These are phyloP conservation scores for Urocolius indicus DNA, from an alignment of 2,113 vertebrate genomes.

Conservation along the genomic window DNA sequence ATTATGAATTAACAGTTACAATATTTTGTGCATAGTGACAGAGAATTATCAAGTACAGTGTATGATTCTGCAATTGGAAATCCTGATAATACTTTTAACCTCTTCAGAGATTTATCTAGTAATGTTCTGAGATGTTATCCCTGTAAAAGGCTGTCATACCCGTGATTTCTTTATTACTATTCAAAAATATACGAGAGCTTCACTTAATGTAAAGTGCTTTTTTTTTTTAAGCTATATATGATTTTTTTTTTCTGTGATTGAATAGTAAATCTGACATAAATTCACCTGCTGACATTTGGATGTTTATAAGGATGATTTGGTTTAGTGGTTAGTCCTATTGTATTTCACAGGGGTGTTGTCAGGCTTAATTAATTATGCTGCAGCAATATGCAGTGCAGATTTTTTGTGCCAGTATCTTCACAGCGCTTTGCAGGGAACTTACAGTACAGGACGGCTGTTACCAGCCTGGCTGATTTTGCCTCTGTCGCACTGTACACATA, in stretches of 20 bases:
- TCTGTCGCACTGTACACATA: background rate
- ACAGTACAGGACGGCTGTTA: background rate
- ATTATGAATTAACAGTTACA: background rate
- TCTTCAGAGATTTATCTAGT: conserved; percentile 51
- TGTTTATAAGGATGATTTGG: conserved; percentile 65
- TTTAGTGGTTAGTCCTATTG: conserved; percentile 63
- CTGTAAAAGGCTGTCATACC: background rate
- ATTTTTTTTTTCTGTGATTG: background rate
- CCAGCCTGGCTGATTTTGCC: background rate
- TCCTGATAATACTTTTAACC: conserved; percentile 5
- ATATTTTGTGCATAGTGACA: conserved; percentile 15
- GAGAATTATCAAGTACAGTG: background rate
- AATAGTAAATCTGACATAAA: conserved; percentile 6
- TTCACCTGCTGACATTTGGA: conserved; percentile 47
- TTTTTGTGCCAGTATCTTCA: conserved; percentile 40
- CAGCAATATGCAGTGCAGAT: conserved; percentile 55
- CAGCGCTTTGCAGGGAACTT: background rate
- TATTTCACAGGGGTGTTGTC: conserved; percentile 65
- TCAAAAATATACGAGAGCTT: conserved; percentile 29
- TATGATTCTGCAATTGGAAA: conserved; percentile 27
- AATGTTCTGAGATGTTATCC: background rate
- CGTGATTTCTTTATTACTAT: conserved; percentile 38
- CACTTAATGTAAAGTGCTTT: background rate
- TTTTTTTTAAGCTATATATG: background rate
- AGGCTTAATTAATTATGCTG: conserved; percentile 68